Evolutionary conservation across 2,888 invertebrate species (phyloP), one percentile per base, ranked within the genome.

Genomic region (Drosophila anomalata): DNA sequence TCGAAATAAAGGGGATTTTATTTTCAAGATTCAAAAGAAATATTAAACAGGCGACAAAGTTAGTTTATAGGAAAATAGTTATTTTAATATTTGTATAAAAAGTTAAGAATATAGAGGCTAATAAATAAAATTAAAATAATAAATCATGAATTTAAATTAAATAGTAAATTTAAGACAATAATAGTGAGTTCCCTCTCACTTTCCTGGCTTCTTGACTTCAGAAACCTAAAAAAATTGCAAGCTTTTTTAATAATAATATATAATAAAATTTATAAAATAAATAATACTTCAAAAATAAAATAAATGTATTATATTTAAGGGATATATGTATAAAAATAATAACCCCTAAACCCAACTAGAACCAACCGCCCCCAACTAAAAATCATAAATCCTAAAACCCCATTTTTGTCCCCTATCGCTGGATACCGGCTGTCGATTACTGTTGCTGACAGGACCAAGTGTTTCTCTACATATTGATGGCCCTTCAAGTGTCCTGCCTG

Each of bases 361-460:
- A 9, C 11, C 7, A 29, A 7, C 29, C 3, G 5, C 3, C 4
- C 36, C 20, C 7, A 20, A 9, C 9, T 8, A 12, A 9, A 17
- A 26, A 24, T 22, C 47, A 56, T 56, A 44, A 24, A 47, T 47
- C 36, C 42, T 12, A 51, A 24, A 41, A n/a, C 24, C 9, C 2
- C n/a, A 47, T 5, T 2, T n/a, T 42, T 17, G n/a, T 41, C 14
- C 14, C 31, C 22, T 26, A 24, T 8, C 3, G 9, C 8, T 7
- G 42, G n/a, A 36, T 14, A 31, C 36, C 11, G 14, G 29, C 12
- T 47, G 29, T 62, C 71, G 62, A 71, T 62, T 24, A 62, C 61
- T 70, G 70, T 48, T 62, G 39, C 42, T 70, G 55, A 29, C 55
- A 62, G 59, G 44, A 44, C 53, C 68, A 68, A 68, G 68, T 69